These are phyloP conservation scores for Heliornis fulica DNA, from an alignment of 2,113 vertebrate genomes.

Conservation along the genomic window DNA sequence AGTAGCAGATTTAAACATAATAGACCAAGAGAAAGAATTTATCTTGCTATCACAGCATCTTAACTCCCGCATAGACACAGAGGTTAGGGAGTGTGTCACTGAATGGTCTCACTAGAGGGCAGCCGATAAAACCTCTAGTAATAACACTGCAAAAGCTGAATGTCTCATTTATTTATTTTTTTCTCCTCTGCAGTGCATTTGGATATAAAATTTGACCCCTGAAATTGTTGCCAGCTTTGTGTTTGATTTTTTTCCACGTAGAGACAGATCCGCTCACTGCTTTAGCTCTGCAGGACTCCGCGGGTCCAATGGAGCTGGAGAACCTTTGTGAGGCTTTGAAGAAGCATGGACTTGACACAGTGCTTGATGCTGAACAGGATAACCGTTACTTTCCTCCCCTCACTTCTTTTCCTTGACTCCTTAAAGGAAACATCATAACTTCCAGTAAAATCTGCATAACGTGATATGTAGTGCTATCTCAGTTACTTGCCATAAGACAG, in stretches of 20 bases:
- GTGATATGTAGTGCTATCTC: not conserved
- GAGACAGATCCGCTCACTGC: not conserved
- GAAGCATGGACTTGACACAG: not conserved
- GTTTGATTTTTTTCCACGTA: not conserved
- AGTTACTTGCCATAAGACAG: not conserved
- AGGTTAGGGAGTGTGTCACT: not conserved
- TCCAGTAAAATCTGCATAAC: not conserved
- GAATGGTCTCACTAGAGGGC: slow-evolving; percentile 4
- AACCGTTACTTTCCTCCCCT: not conserved
- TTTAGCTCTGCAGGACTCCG: not conserved
- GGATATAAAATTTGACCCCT: not conserved
- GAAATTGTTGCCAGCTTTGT: not conserved
- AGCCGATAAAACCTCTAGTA: not conserved
- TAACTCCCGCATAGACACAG: not conserved
- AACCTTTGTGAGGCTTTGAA: not conserved
- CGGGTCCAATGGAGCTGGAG: not conserved
- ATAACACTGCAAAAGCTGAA: not conserved
- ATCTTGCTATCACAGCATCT: not conserved
- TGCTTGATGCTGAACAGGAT: not conserved
- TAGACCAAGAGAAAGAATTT: not conserved
- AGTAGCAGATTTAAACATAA: slow-evolving; percentile 2
- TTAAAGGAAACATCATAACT: not conserved
- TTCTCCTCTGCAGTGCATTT: not conserved
- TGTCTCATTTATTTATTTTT: rapidly evolving
- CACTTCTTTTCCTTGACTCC: not conserved